These are phyloP conservation scores for Vireo griseus DNA, from an alignment of 2,797 vertebrate species.

Conservation along the genomic window DNA sequence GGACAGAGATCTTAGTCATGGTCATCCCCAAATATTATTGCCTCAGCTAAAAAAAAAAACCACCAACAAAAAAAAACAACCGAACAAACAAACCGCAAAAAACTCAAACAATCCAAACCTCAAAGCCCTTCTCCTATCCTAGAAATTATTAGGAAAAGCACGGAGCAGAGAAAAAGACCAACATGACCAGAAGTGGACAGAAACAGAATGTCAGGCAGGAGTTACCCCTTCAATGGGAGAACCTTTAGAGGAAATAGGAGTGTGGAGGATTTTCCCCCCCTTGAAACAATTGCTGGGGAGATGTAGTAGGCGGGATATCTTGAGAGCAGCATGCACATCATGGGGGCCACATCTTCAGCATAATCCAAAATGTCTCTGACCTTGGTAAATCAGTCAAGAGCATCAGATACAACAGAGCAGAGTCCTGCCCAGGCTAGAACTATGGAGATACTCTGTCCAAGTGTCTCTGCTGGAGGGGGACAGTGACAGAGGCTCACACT, in stretches of 20 bases:
- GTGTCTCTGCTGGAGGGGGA: not conserved
- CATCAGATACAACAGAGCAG: not conserved
- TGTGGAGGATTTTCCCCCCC: not conserved
- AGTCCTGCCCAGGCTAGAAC: not conserved
- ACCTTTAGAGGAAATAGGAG: not conserved
- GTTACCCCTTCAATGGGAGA: not conserved
- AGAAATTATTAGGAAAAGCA: not conserved
- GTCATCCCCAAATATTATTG: not conserved
- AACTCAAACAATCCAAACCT: not conserved
- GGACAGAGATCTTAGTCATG: not conserved
- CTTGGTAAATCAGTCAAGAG: not conserved
- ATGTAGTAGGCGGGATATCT: fast-evolving
- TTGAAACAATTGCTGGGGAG: not conserved
- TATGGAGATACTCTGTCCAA: too few relatives aligned
- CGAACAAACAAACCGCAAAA: not conserved
- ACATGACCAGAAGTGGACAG: not conserved
- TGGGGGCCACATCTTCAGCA: not conserved
- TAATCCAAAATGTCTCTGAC: not conserved
- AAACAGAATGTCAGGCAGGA: not conserved
- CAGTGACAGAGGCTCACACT: not conserved
- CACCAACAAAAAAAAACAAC: not conserved
- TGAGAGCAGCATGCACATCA: not conserved
- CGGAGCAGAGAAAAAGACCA: not conserved
- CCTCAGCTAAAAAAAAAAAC: not conserved
- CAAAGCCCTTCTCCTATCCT: not conserved